Conservation (phyloP, 2,113 vertebrate species). For the Paedocypris sp. region DNA sequence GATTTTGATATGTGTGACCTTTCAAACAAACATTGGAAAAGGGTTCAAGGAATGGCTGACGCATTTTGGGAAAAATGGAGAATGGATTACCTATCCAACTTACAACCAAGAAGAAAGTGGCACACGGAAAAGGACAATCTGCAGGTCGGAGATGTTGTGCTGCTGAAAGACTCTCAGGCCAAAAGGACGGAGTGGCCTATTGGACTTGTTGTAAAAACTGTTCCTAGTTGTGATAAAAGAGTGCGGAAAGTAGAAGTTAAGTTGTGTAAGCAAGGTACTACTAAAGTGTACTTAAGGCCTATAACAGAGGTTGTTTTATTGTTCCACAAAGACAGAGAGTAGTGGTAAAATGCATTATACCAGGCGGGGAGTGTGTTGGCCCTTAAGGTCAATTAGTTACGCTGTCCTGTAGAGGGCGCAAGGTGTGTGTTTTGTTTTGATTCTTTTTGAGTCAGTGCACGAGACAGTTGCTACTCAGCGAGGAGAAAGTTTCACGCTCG, state of each 20-base stretch:
- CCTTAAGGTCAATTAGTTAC: too few relatives aligned
- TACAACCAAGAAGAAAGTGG: slow-evolving; percentile 8
- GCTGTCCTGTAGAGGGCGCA: too few relatives aligned
- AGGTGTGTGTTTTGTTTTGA: too few relatives aligned
- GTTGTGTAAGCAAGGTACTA: too few relatives aligned
- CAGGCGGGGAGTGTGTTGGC: too few relatives aligned
- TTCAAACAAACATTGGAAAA: background rate
- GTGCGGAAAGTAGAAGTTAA: background rate
- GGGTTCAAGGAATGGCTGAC: slow-evolving; percentile 5
- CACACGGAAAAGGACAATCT: background rate
- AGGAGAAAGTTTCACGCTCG: too few relatives aligned
- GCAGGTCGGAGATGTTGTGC: background rate
- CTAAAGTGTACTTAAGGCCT: too few relatives aligned
- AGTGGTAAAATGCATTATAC: too few relatives aligned
- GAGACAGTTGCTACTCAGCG: too few relatives aligned
- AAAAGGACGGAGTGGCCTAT: background rate
- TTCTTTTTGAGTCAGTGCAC: too few relatives aligned
- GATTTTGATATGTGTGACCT: background rate
- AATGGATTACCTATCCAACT: background rate
- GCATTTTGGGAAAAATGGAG: slow-evolving; percentile 5
- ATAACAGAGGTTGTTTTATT: too few relatives aligned
- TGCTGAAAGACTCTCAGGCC: background rate
- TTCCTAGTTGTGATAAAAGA: background rate
- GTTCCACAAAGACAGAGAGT: too few relatives aligned
- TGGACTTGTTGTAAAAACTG: background rate